Conservation (phyloP, 1,140 invertebrate genomes). For the Conopomorpha cramerella region DNA sequence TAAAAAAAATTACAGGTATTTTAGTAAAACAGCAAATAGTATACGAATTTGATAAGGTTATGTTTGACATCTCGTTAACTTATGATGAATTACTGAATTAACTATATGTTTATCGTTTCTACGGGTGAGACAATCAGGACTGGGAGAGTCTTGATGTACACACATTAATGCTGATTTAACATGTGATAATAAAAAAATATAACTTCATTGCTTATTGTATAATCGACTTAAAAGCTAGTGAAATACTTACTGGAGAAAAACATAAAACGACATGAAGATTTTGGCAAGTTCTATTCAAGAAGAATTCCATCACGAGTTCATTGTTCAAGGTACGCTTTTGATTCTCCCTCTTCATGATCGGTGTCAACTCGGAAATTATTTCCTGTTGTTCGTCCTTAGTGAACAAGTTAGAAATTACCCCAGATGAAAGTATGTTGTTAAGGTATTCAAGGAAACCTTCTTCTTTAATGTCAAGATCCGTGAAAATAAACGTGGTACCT, state of each 20-base stretch:
- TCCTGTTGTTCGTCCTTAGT: constrained; percentile 94
- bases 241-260: constrained; percentile 88
- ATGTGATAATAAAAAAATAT: no score
- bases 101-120: no score
- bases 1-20: no score
- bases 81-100: no score
- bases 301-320: constrained; percentile 94
- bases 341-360: constrained; percentile 93
- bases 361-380: constrained; percentile 92
- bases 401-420: constrained; percentile 90
- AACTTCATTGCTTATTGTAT: no score
- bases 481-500: constrained; percentile 96
- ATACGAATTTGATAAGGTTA: no score
- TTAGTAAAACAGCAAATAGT: no score
- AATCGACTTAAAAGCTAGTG: no score
- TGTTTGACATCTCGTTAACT: no score
- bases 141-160: no score
- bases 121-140: no score
- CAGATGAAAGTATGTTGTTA: constrained; percentile 94
- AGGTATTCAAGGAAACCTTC: constrained; percentile 96
- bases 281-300: constrained; percentile 86
- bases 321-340: constrained; percentile 84
- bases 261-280: constrained; percentile 96
- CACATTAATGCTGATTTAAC: no score
- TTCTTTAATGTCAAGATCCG: constrained; percentile 97